Evolutionary conservation across 2,113 vertebrate genomes (phyloP).

Genomic region (Pseudopodoces humilis): DNA sequence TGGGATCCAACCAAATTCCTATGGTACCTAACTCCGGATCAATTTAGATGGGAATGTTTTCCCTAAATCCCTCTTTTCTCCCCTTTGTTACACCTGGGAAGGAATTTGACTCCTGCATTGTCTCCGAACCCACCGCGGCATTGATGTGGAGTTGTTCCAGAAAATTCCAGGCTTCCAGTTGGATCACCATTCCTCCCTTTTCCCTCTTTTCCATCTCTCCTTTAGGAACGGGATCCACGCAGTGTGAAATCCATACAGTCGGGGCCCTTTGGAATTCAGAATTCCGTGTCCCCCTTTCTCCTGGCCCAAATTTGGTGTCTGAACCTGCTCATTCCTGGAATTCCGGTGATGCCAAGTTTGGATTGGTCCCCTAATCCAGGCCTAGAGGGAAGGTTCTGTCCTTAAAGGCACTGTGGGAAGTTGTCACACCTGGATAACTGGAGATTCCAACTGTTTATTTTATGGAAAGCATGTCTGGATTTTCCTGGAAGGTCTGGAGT

Average conservation of each 20-base stretch:
- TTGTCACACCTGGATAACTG: not conserved
- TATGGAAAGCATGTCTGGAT: fast-evolving
- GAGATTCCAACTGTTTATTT: not conserved
- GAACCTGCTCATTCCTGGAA: not conserved
- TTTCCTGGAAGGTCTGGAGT: not conserved
- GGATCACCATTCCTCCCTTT: too few species aligned
- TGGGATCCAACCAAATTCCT: not conserved
- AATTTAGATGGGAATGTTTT: not conserved
- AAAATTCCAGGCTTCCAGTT: not conserved
- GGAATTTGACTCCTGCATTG: not conserved
- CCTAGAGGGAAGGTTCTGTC: not conserved
- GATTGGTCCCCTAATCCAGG: not conserved
- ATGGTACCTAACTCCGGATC: fast-evolving
- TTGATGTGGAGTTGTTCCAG: not conserved
- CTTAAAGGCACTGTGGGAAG: not conserved
- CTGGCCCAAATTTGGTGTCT: fast-evolving
- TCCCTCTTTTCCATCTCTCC: not conserved
- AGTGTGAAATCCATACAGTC: fast-evolving
- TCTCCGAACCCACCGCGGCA: not conserved
- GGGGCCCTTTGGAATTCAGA: fast-evolving
- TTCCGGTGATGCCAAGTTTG: not conserved
- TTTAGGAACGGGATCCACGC: not conserved
- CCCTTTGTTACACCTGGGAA: not conserved
- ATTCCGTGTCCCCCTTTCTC: not conserved
- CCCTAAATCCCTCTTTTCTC: not conserved